These are phyloP conservation scores for Tamandua tetradactyla DNA, from an alignment of 2,797 vertebrate species.

Conservation along the genomic window DNA sequence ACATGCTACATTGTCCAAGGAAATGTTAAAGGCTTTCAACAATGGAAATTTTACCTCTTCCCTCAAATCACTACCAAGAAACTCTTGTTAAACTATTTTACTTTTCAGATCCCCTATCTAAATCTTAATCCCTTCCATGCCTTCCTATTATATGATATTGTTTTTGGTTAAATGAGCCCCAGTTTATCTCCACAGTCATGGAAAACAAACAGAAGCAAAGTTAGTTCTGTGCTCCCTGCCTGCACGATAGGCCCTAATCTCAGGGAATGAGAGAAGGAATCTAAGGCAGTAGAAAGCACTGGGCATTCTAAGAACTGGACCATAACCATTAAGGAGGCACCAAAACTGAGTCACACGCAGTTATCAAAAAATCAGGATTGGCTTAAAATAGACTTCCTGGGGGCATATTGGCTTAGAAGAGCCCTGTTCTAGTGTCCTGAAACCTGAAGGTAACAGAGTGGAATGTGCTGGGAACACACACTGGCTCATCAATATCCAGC, in stretches of 20 bases:
- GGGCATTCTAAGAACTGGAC: background rate
- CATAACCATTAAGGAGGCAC: background rate
- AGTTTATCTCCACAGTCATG: background rate
- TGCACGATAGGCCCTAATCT: background rate
- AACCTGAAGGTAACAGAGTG: background rate
- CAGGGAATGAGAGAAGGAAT: background rate
- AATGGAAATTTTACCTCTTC: background rate
- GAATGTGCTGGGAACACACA: background rate
- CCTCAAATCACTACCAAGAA: constrained; percentile 24
- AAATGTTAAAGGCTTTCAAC: background rate
- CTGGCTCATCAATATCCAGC: background rate
- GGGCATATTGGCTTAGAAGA: background rate
- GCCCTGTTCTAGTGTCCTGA: background rate
- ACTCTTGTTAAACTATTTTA: background rate
- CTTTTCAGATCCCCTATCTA: background rate
- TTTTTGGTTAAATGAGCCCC: background rate
- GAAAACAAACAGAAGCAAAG: background rate
- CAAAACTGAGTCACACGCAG: background rate
- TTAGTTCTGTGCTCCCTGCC: background rate
- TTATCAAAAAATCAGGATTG: background rate
- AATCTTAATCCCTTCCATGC: background rate
- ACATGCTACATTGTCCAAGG: background rate
- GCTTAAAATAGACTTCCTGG: background rate
- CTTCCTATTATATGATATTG: background rate
- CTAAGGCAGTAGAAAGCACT: background rate